Evolutionary conservation across 1,140 invertebrate genomes (phyloP).

Genomic region (Cydia amplana): DNA sequence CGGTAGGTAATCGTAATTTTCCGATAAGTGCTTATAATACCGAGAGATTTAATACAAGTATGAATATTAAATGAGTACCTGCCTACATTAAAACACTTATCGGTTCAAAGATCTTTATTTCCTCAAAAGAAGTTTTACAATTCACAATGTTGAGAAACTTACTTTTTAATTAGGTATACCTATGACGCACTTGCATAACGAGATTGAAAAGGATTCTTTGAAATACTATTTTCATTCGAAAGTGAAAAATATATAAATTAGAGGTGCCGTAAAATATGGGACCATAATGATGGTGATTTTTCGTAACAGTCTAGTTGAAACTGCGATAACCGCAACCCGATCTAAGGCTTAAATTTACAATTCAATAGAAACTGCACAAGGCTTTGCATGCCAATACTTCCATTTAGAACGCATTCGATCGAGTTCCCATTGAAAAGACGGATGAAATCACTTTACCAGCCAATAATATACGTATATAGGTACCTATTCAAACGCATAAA

Average conservation of each 20-base stretch:
- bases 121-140: no score
- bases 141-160: no score
- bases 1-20: neutral
- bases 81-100: no score
- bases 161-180: no score
- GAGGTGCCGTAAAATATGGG: neutral
- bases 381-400: constrained; percentile 76
- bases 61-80: no score
- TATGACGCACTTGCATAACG: no score
- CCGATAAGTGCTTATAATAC: neutral
- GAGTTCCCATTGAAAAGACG: constrained; percentile 71
- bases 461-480: neutral
- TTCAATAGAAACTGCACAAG: constrained; percentile 75
- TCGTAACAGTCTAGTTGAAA: constrained; percentile 2
- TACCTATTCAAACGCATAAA: neutral
- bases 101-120: no score
- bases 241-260: no score
- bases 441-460: constrained; percentile 59
- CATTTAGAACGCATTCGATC: constrained; percentile 70
- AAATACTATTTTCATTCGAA: no score
- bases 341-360: constrained; percentile 69
- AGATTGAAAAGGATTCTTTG: no score
- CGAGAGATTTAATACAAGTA: neutral
- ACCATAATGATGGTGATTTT: neutral
- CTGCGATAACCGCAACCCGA: constrained; percentile 42